Base-by-base conservation (phyloP, 1,140 invertebrate species). In the Ylistrum balloti region DNA sequence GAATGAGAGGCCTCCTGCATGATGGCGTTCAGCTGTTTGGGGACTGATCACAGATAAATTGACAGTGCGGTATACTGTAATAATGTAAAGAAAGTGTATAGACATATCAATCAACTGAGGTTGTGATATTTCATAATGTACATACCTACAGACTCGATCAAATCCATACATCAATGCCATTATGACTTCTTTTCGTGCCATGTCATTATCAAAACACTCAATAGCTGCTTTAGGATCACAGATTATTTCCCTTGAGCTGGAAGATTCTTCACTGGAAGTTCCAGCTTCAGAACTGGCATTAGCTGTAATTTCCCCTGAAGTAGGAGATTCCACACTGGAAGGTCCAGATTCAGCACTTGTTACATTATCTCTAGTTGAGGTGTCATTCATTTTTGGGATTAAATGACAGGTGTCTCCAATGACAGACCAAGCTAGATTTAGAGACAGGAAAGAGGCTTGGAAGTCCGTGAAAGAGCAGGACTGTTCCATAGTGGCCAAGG, bases 381-480 rank as follows among this genome's bases (percentile, higher is more conserved):
- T 20, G 22, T 56, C 45, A 56, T 15, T n/a, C 9, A 74, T 74
- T 74, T n/a, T 28, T 1, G 56, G 56, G 0, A 28, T n/a, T n/a
- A 74, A 9, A 35, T 15, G 20, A 34, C 88, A 89, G 15, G 33
- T 34, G 48, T 38, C 48, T 34, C 88, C 33, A n/a, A 89, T 85
- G 20, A 89, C 33, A 33, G 33, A 74, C 56, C 56, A 85, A 20
- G 88, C 88, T 22, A 89, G 35, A 13, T 15, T 3, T 17, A 89
- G 56, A 20, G 88, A 89, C 15, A n/a, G 33, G 35, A 85, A 89
- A 22, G 88, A 28, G 33, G 88, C 88, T 45, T 28, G 33, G 35
- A 41, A 89, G 20, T 74, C 45, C 0, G 33, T 33, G 0, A 32
- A 20, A 3, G 88, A 85, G 33, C 88, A 89, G 17, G 15, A 34